Evolutionary conservation across 2,888 invertebrate genomes (phyloP), one percentile per base, ranked within the genome.

Genomic region (Apeira syringaria): DNA sequence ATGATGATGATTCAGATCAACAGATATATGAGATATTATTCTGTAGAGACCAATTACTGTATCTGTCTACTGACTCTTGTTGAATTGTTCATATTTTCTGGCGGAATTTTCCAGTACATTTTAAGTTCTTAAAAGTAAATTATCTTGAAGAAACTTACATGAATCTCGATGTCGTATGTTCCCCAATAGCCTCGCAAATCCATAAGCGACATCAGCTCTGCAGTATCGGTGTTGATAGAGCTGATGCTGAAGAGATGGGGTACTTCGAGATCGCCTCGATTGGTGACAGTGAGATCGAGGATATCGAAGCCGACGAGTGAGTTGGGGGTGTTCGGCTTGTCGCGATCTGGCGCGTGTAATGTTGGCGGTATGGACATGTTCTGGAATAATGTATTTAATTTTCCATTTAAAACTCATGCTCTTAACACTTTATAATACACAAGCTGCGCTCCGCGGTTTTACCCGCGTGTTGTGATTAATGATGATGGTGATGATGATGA

Each of bases 181-280:
- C 93, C 93, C 87, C 92, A 93, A 59, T 82, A 91, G 1, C 91
- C 91, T 52, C 68, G 78, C 17, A 93, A 64, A 47, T 83, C 71
- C 56, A 77, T 71, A 0, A 64, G 61, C 0, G 91, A 82, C 49
- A 76, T 70, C 4, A 93, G 69, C 40, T 87, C 80, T 3, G 87
- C 91, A 22, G 76, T 79, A 5, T 75, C 62, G 28, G 80, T 77
- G 17, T 73, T 61, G 26, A 74, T 67, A 38, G 75, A 73, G 34
- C 69, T 61, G 56, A 91, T 85, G 10, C 44, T 51, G 62, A 88
- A 80, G 2, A 91, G 64, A 0, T 66, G 56, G 0, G 84, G 77
- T 0, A 63, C 40, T 0, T 63, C 59, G 3, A 82, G 24, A 7
- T 9, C 47, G 24, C 81, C 76, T 9, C 80, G 52, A 51, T 81